phyloP scores from a whole-genome alignment of 1,140 invertebrate genomes.

The Nasonia vitripennis region DNA sequence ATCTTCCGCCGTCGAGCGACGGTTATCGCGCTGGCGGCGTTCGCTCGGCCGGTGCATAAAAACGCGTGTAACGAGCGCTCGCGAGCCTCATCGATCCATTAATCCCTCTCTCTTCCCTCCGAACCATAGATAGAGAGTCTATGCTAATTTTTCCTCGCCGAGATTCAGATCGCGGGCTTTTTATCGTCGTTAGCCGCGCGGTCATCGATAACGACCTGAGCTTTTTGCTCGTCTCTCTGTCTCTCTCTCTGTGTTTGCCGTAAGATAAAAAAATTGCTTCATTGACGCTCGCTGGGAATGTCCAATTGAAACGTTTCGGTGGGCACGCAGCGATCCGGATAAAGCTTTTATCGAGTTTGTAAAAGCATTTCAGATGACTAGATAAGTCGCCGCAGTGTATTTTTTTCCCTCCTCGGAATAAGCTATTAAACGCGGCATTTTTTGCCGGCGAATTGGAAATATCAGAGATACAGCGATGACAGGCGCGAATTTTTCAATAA shows the following conservation, averaged over 20 bases:
- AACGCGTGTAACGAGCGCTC: constrained; percentile 19
- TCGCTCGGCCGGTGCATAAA: constrained; percentile 15
- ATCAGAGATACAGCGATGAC: neutral
- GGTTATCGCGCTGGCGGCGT: constrained; percentile 25
- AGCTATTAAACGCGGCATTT: neutral
- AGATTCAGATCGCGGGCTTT: neutral
- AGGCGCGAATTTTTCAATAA: neutral
- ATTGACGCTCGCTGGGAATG: too few relatives aligned
- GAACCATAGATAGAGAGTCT: neutral
- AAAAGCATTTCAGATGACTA: too few relatives aligned
- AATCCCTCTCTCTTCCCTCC: neutral
- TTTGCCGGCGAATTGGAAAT: neutral
- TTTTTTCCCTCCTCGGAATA: neutral
- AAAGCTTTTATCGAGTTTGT: too few relatives aligned
- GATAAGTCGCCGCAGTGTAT: neutral
- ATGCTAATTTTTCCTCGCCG: neutral
- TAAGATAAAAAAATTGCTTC: too few relatives aligned
- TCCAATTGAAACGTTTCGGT: too few relatives aligned
- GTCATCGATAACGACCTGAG: constrained; percentile 9
- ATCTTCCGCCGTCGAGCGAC: neutral
- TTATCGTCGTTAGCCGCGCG: constrained; percentile 20
- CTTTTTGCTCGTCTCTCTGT: too few relatives aligned
- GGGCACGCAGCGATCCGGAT: too few relatives aligned
- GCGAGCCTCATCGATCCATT: constrained; percentile 29
- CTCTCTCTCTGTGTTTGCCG: too few relatives aligned